phyloP scores from a whole-genome alignment of 2,888 invertebrate species.

The Lasioglossum marginatum region DNA sequence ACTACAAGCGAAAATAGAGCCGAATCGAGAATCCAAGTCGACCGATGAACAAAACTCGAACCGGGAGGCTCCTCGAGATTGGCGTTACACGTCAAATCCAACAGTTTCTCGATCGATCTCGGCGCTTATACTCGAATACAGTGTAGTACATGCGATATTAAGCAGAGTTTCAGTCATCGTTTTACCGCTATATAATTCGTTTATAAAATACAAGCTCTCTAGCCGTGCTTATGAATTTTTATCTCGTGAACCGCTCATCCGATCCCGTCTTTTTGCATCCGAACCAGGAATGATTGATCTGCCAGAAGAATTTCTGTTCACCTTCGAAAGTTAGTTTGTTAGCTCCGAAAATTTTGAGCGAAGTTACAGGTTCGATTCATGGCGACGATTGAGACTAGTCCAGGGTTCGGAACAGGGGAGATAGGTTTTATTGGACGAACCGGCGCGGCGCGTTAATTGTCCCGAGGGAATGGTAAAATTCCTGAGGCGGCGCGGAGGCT shows the following conservation, averaged over 20 bases:
- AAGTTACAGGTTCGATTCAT: background rate
- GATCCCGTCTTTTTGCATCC: background rate
- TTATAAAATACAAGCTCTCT: background rate
- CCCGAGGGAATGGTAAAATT: slow-evolving; percentile 44
- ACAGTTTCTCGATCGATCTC: background rate
- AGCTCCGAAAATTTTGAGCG: background rate
- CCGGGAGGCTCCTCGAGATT: background rate
- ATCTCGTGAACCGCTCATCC: background rate
- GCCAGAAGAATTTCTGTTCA: background rate
- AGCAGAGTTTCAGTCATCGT: background rate
- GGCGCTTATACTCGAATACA: background rate
- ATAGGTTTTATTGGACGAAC: slow-evolving; percentile 11
- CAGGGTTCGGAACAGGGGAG: background rate
- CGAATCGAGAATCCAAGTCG: background rate
- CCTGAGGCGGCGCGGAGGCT: slow-evolving; percentile 44
- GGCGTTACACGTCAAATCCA: background rate
- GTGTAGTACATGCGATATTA: background rate
- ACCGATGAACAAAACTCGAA: background rate
- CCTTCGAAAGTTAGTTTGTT: background rate
- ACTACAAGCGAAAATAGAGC: background rate
- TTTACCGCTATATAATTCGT: background rate
- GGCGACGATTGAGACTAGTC: background rate
- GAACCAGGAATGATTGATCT: background rate
- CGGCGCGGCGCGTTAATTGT: slow-evolving; percentile 38
- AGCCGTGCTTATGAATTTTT: background rate